phyloP scores from a whole-genome alignment of 2,113 vertebrate genomes.

The Polypterus senegalus region DNA sequence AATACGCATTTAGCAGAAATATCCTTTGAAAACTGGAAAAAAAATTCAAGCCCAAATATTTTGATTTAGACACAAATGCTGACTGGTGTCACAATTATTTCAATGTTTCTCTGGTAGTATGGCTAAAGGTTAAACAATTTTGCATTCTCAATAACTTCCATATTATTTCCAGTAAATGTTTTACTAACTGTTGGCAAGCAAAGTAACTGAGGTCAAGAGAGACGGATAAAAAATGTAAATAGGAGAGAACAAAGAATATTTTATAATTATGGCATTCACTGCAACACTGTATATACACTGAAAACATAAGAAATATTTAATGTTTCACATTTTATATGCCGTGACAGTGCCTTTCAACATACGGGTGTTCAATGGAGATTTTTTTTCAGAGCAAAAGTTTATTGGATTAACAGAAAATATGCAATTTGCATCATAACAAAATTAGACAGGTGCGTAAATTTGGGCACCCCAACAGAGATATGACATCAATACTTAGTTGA shows the following conservation, averaged over 20 bases:
- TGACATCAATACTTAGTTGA: too few species aligned
- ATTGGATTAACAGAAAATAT: too few species aligned
- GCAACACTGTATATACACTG: background rate
- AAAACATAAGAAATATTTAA: background rate
- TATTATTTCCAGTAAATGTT: slow-evolving; percentile 52
- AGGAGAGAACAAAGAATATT: slow-evolving; percentile 18
- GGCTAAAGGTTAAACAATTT: background rate
- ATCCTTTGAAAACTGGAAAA: too few species aligned
- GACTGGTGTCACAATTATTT: background rate
- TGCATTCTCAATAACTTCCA: slow-evolving; percentile 40
- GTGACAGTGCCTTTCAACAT: background rate
- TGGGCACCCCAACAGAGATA: too few species aligned
- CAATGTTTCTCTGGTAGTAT: background rate
- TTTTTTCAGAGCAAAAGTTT: too few species aligned
- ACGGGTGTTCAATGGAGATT: background rate
- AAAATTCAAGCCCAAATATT: too few species aligned
- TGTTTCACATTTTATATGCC: slow-evolving; percentile 1
- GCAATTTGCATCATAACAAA: too few species aligned
- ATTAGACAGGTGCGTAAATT: too few species aligned
- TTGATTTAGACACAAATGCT: background rate
- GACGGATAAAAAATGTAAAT: slow-evolving; percentile 56
- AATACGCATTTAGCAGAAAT: too few species aligned
- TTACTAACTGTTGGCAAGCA: slow-evolving; percentile 41
- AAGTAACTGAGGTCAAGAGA: slow-evolving; percentile 13
- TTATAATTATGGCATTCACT: slow-evolving; percentile 37